Percentiles rank a stretch among this genome's conserved stretches.
Evolutionary conservation across 2,888 invertebrate genomes (phyloP).

Genomic region (Pegoplata infirma): DNA sequence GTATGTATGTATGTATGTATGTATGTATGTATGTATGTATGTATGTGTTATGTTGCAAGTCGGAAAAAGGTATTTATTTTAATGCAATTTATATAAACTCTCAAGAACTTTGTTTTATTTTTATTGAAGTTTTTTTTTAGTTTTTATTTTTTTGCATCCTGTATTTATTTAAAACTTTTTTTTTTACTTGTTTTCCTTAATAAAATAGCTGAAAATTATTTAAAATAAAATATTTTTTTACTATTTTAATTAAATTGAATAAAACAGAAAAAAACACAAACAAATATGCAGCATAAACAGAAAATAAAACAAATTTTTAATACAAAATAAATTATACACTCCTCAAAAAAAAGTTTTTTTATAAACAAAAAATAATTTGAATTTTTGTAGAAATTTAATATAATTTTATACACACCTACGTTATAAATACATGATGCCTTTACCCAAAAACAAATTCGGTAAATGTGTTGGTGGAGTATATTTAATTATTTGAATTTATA

Average conservation of each 20-base stretch:
- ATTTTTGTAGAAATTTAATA: not conserved
- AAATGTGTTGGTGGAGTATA: not conserved
- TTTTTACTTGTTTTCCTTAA: slow-evolving; percentile 12
- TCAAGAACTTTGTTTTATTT: slow-evolving; percentile 28
- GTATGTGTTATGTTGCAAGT: too few relatives aligned
- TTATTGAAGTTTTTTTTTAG: not conserved
- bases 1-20: too few relatives aligned
- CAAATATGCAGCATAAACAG: not conserved
- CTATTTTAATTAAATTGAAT: slow-evolving; percentile 22
- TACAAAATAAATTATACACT: slow-evolving; percentile 1
- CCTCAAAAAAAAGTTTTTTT: not conserved
- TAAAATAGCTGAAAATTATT: not conserved
- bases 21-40: too few relatives aligned
- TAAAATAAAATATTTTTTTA: not conserved
- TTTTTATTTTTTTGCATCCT: slow-evolving; percentile 6
- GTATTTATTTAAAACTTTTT: not conserved
- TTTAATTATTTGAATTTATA: not conserved
- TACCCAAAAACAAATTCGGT: not conserved
- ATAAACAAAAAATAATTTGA: not conserved
- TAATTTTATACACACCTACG: slow-evolving; percentile 10
- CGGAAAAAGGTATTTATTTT: slow-evolving; percentile 44
- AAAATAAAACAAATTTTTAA: slow-evolving; percentile 4
- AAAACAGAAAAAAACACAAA: not conserved
- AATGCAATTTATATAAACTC: slow-evolving; percentile 42
- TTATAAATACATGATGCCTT: too few relatives aligned